phyloP scores from a whole-genome alignment of 2,113 vertebrate genomes.

The Jacana jacana region DNA sequence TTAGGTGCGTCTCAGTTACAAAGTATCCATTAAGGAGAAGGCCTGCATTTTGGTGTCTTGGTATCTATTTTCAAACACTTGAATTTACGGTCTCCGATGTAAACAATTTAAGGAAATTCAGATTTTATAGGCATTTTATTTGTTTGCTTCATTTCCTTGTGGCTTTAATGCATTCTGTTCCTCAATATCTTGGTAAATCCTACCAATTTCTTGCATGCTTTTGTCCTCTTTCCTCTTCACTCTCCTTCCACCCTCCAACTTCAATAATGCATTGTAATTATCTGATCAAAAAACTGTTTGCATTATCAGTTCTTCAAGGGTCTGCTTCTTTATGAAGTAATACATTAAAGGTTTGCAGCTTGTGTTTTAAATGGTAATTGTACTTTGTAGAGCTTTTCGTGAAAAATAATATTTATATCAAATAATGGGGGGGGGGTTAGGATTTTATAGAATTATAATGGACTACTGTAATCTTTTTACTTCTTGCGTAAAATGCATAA shows the following conservation, averaged over 20 bases:
- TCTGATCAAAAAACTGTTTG: background rate
- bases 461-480: background rate
- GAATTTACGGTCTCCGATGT: background rate
- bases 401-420: background rate
- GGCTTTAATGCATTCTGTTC: background rate
- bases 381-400: background rate
- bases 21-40: background rate
- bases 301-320: background rate
- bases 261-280: background rate
- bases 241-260: too few species aligned
- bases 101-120: background rate
- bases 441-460: background rate
- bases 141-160: background rate
- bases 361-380: background rate
- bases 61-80: background rate
- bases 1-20: background rate
- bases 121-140: background rate
- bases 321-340: background rate
- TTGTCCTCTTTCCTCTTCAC: background rate
- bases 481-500: background rate
- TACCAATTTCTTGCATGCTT: fast-evolving
- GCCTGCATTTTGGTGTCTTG: background rate
- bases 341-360: background rate
- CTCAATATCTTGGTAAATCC: background rate
- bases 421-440: fast-evolving